Base-by-base conservation (phyloP, 1,140 invertebrate genomes). In the Saccostrea echinata region DNA sequence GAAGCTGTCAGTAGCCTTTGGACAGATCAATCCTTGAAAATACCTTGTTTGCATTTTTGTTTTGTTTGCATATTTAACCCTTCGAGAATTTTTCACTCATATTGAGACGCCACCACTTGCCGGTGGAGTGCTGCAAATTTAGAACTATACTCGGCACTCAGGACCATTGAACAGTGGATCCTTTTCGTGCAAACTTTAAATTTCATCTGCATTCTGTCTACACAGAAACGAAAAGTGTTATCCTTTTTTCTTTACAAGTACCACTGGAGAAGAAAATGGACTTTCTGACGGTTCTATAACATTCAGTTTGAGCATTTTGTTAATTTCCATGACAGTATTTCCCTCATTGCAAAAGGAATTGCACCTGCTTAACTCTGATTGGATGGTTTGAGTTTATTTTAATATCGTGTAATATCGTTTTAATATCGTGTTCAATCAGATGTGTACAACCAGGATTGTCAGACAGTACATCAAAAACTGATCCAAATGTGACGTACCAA, bases 1-100 rank as follows among this genome's bases (percentile, higher is more conserved):
- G 51, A 89, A 95, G 21, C 91, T 95, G 96, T 89, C 95, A 94
- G 87, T 95, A 96, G 0, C 96, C 96, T 27, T 91, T 91, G 0
- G 90, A 87, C 76, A 96, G 91, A 92, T 96, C 96, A 0, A 96
- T 88, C 0, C 92, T 92, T 0, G 93, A 92, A 87, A 96, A 96
- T 35, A 94, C 91, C 11, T 87, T 93, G 12, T 91, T n/a, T n/a
- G n/a, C n/a, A n/a, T n/a, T 90, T 2, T 93, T 93, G 0, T 86
- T 33, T 0, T 96, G 88, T 8, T 76, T 86, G 6, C 92, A 81
- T 1, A 96, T 85, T 3, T 84, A 53, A 9, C 55, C 82, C 12
- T 84, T 52, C 6, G 52, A 18, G 30, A 52, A 13, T 1, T 35
- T n/a, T n/a, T n/a, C n/a, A n/a, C n/a, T n/a, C n/a, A n/a, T n/a